Evolutionary conservation across 2,888 invertebrate genomes (phyloP).

Genomic region (Trissonchulus latispiculum): DNA sequence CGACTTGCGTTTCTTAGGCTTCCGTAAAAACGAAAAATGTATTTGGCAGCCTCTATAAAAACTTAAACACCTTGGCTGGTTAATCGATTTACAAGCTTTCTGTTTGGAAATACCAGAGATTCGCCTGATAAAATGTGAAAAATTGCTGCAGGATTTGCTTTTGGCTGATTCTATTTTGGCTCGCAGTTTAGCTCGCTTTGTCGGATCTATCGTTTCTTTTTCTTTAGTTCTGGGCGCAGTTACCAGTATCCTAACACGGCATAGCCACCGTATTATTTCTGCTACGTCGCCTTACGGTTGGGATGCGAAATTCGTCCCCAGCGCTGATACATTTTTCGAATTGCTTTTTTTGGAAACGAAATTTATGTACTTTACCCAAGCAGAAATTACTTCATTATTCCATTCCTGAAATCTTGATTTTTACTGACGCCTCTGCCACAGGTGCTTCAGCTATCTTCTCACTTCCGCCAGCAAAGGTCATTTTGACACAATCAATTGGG

Average conservation of each 20-base stretch:
- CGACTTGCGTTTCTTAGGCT: background rate
- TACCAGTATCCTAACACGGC: background rate
- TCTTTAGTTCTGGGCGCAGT: background rate
- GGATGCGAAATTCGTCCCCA: background rate
- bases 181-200: background rate
- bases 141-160: background rate
- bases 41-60: background rate
- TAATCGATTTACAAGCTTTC: background rate
- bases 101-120: background rate
- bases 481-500: background rate
- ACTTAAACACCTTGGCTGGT: background rate
- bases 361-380: background rate
- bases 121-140: background rate
- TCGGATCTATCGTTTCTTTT: background rate
- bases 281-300: background rate
- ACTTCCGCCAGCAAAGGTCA: background rate
- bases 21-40: background rate
- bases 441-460: background rate
- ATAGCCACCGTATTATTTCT: background rate
- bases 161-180: background rate
- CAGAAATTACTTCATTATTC: background rate
- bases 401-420: background rate
- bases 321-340: background rate
- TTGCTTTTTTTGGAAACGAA: background rate
- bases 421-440: background rate